Base-by-base conservation (phyloP, 2,113 vertebrate species). In the Seriola aureovittata region DNA sequence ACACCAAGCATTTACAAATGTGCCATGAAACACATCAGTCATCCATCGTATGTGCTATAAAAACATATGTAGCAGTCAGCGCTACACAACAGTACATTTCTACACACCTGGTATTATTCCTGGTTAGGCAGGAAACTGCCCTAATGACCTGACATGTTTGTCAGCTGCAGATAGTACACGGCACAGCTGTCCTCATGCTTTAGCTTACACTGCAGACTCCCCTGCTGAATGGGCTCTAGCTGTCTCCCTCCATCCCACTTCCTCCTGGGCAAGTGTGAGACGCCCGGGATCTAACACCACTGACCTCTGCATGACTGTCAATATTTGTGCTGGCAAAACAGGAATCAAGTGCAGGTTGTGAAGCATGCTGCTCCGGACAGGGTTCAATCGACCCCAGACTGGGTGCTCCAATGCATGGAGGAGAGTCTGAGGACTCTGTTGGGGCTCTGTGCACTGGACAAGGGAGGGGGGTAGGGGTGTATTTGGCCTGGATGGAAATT, bases 101-200 rank as follows among this genome's bases (percentile, higher is more conserved):
- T 2, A 23, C 16, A 10, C 21, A n/a, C 9, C 67, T 78, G 38
- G 21, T 50, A 38, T 70, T 48, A 17, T 40, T 76, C 84, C 76
- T 79, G 76, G 85, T 89, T 66, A 81, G 82, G 84, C 85, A 12
- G 34, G 80, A 78, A 79, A 71, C 57, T 73, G 78, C 44, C 84
- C 88, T 83, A 70, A 90, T 87, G 90, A 85, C 84, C 86, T 57
- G 84, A 81, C 62, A 9, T 74, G 72, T 74, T 78, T 55, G 75
- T 84, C 71, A 81, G 74, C 82, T 58, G 67, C 79, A 73, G 66
- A 58, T 73, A 57, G 58, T 19, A 75, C 62, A 42, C 5, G 23
- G 74, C 77, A 68, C 85, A 88, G 90, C 88, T 85, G 82, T 73
- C 67, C 29, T 58, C 19, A 2, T 0, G 70, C 82, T 87, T 86